Conservation (phyloP, 2,797 vertebrate species). For the Ibycter americanus region DNA sequence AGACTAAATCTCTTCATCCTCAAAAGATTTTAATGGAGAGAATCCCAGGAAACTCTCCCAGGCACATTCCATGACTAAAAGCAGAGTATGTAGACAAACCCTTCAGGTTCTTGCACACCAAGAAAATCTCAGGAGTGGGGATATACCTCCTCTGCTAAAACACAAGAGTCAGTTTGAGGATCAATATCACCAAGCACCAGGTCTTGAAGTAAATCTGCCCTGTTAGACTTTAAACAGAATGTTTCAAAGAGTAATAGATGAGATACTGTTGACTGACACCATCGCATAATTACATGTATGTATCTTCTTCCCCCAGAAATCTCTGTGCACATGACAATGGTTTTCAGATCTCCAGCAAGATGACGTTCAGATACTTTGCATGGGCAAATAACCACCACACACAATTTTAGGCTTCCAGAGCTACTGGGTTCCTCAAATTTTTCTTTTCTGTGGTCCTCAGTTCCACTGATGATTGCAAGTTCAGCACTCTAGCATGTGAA, state of each 20-base stretch:
- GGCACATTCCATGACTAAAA: neutral
- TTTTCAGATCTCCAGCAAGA: neutral
- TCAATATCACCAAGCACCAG: neutral
- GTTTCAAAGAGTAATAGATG: neutral
- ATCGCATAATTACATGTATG: neutral
- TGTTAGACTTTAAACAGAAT: neutral
- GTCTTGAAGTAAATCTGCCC: neutral
- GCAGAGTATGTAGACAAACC: neutral
- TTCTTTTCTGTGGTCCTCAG: neutral
- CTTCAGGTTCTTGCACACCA: neutral
- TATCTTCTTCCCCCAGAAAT: neutral
- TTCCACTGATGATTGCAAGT: neutral
- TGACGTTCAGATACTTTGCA: neutral
- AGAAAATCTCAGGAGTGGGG: neutral
- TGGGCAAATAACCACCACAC: neutral
- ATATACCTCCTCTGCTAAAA: neutral
- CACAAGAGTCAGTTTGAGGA: neutral
- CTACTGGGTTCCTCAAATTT: accelerated
- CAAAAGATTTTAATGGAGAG: neutral
- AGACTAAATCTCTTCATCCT: neutral
- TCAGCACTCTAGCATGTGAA: neutral
- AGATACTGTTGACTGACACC: neutral
- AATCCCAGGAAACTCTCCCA: neutral
- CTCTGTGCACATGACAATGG: accelerated
- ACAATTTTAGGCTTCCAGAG: neutral